These are phyloP conservation scores for Danio choprae DNA, from an alignment of 2,797 vertebrate species.

Conservation along the genomic window DNA sequence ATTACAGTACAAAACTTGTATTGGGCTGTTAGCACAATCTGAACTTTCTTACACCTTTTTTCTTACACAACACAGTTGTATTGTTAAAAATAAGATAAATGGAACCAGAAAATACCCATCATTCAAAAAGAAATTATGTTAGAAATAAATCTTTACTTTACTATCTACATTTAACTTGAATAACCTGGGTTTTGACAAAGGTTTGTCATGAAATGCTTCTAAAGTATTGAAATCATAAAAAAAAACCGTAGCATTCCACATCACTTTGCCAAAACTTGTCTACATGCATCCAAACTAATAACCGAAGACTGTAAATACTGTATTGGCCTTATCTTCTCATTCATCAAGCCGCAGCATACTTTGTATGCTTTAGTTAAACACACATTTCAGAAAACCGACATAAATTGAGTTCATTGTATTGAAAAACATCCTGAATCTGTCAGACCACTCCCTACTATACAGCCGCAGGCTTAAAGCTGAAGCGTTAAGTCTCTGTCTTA, in stretches of 20 bases:
- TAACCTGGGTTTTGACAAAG: neutral
- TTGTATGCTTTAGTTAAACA: neutral
- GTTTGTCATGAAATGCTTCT: neutral
- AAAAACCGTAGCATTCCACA: neutral
- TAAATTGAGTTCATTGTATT: neutral
- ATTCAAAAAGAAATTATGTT: too few species aligned
- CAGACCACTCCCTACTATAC: conserved; percentile 13
- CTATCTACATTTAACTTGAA: too few species aligned
- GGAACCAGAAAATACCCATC: too few species aligned
- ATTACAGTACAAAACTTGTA: too few species aligned
- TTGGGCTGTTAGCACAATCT: too few species aligned
- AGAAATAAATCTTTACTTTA: too few species aligned
- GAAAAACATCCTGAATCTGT: conserved; percentile 21
- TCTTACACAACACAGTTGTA: too few species aligned
- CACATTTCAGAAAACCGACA: neutral
- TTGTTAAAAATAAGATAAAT: too few species aligned
- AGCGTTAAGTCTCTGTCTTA: conserved; percentile 71
- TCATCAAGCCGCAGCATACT: neutral
- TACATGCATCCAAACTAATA: neutral
- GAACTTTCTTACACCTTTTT: too few species aligned
- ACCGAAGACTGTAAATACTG: neutral
- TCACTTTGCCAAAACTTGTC: too few species aligned
- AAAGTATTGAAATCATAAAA: neutral
- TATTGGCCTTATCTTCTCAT: neutral
- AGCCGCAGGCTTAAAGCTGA: conserved; percentile 70